phyloP scores from a whole-genome alignment of 2,797 vertebrate species.

The Tinamus major region DNA sequence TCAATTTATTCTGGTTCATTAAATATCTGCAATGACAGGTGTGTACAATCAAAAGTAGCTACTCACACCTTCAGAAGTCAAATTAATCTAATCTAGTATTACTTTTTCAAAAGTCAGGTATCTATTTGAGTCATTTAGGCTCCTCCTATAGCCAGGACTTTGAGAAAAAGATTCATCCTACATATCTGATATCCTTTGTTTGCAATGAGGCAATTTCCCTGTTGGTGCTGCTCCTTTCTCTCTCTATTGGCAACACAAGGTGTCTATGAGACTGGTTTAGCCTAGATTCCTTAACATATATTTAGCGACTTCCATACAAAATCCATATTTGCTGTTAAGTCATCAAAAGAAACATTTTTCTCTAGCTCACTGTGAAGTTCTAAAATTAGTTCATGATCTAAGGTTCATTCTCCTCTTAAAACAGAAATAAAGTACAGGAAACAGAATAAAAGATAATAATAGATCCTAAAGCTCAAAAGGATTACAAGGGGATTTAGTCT shows the following conservation, averaged over 20 bases:
- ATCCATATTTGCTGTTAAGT: neutral
- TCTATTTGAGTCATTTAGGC: neutral
- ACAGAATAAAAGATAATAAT: neutral
- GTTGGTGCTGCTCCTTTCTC: neutral
- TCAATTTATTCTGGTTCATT: neutral
- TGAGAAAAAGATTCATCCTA: neutral
- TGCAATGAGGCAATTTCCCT: constrained; percentile 31
- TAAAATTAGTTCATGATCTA: neutral
- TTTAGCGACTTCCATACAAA: constrained; percentile 24
- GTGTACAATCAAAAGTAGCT: neutral
- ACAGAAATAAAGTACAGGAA: neutral
- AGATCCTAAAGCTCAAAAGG: neutral
- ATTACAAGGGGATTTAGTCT: neutral
- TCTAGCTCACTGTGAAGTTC: neutral
- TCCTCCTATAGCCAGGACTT: neutral
- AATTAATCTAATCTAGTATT: neutral
- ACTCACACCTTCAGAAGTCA: neutral
- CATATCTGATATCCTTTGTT: neutral
- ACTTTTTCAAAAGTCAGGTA: neutral
- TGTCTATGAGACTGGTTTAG: neutral
- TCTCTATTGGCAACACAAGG: neutral
- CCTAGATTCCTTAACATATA: neutral
- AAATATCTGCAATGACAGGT: neutral
- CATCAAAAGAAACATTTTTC: neutral
- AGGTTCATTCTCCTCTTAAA: neutral